Evolutionary conservation across 1,140 invertebrate genomes (phyloP).

Genomic region (Neodiprion lecontei): DNA sequence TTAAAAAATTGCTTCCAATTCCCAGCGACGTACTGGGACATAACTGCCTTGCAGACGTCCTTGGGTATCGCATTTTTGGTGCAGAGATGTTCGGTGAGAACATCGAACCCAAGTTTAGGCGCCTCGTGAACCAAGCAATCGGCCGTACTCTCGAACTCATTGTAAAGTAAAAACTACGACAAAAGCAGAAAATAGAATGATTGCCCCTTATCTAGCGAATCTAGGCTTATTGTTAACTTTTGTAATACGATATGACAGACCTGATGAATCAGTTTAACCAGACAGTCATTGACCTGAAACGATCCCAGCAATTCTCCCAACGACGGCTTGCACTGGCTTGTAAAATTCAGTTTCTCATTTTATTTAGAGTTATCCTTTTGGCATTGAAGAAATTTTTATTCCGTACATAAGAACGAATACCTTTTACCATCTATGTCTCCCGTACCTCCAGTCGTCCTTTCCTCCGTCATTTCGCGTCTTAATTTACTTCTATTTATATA

Average conservation of each 20-base stretch:
- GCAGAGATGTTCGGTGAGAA: constrained; percentile 16
- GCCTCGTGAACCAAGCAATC: constrained; percentile 34
- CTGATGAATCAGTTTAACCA: constrained; percentile 9
- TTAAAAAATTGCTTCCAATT: constrained; percentile 41
- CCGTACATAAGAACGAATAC: not conserved
- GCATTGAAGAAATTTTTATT: not conserved
- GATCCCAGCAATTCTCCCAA: constrained; percentile 1
- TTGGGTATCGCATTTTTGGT: not conserved
- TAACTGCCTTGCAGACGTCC: constrained; percentile 22
- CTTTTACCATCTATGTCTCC: not conserved
- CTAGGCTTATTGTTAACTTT: not conserved
- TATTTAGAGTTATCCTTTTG: not conserved
- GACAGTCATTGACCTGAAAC: constrained; percentile 12
- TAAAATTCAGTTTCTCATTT: not conserved
- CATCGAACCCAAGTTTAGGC: constrained; percentile 28
- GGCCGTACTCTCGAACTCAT: constrained; percentile 37
- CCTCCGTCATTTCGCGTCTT: not conserved
- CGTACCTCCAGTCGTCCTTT: not conserved
- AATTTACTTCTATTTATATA: not conserved
- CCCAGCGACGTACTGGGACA: constrained; percentile 28
- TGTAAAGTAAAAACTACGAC: constrained; percentile 33
- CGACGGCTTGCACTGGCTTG: not conserved
- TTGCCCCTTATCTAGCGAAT: not conserved
- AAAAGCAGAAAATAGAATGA: not conserved
- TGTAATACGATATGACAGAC: not conserved